Evolutionary conservation across 2,113 vertebrate genomes (phyloP).

Genomic region (Pollimyrus isidori): DNA sequence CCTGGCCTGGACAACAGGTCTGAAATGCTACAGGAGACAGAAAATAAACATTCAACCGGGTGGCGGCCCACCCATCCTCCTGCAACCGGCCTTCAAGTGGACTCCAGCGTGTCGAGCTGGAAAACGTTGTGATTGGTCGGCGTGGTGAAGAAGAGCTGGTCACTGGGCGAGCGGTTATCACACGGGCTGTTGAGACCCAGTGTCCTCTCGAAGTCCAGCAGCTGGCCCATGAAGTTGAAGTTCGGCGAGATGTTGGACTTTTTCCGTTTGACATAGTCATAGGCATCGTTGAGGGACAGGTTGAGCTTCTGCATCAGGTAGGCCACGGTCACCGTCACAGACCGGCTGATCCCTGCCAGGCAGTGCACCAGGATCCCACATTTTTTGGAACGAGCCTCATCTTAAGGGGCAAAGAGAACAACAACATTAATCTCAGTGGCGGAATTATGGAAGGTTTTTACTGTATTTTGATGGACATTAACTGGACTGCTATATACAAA

Average conservation of each 20-base stretch:
- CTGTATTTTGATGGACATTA: background rate
- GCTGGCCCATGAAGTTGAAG: constrained; percentile 99
- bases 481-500: background rate
- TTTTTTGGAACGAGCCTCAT: constrained; percentile 94
- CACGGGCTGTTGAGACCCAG: constrained; percentile 93
- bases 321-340: constrained; percentile 94
- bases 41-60: constrained; percentile 45
- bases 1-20: constrained; percentile 43
- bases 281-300: constrained; percentile 94
- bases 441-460: background rate
- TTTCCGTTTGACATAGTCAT: constrained; percentile 97
- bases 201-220: constrained; percentile 97
- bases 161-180: constrained; percentile 77
- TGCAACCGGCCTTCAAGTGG: constrained; percentile 75
- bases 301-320: constrained; percentile 99
- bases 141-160: constrained; percentile 95
- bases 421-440: constrained; percentile 1
- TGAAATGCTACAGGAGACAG: constrained; percentile 51
- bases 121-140: constrained; percentile 95
- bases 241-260: constrained; percentile 99
- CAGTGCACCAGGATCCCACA: constrained; percentile 97
- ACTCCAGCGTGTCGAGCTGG: constrained; percentile 90
- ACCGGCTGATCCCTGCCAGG: constrained; percentile 94
- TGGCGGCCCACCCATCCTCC: constrained; percentile 22
- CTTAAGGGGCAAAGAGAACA: constrained; percentile 49